These are phyloP conservation scores for Polypedilum pembai DNA, from an alignment of 1,140 invertebrate genomes.

Conservation along the genomic window DNA sequence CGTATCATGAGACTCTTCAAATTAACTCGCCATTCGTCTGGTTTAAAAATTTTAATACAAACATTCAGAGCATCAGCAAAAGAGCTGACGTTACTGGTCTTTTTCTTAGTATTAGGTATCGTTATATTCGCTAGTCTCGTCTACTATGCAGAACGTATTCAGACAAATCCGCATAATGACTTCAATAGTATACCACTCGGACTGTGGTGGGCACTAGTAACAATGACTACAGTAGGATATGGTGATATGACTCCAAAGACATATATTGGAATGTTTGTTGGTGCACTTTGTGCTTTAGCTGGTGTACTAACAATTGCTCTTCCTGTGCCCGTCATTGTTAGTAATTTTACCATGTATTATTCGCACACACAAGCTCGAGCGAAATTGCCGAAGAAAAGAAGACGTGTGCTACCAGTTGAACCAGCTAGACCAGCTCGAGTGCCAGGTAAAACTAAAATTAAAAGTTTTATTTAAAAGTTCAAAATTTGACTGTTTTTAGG, in stretches of 20 bases:
- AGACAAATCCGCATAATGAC: slow-evolving; percentile 68
- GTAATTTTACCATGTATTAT: slow-evolving; percentile 96
- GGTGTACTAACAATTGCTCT: slow-evolving; percentile 89
- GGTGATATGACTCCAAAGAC: slow-evolving; percentile 88
- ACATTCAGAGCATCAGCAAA: slow-evolving; percentile 92
- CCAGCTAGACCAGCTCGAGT: slow-evolving; percentile 57
- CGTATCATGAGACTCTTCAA: slow-evolving; percentile 95
- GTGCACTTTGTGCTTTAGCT: slow-evolving; percentile 85
- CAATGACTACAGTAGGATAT: slow-evolving; percentile 94
- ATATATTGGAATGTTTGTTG: slow-evolving; percentile 89
- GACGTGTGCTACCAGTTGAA: slow-evolving; percentile 85
- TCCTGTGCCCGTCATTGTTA: slow-evolving; percentile 91
- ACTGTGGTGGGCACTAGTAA: slow-evolving; percentile 94
- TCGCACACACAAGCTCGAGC: slow-evolving; percentile 86
- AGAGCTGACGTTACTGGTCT: slow-evolving; percentile 87
- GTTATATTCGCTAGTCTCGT: slow-evolving; percentile 90
- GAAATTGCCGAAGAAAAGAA: slow-evolving; percentile 86
- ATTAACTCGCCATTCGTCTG: slow-evolving; percentile 85
- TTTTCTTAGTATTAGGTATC: slow-evolving; percentile 88
- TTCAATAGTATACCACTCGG: slow-evolving; percentile 88
- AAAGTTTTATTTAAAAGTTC: background rate
- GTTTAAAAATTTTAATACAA: slow-evolving; percentile 92
- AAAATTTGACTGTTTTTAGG: background rate
- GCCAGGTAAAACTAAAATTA: slow-evolving; percentile 35
- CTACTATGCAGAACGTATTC: slow-evolving; percentile 89